phyloP scores from a whole-genome alignment of 2,888 invertebrate genomes.

The Pristionchus exspectatus region DNA sequence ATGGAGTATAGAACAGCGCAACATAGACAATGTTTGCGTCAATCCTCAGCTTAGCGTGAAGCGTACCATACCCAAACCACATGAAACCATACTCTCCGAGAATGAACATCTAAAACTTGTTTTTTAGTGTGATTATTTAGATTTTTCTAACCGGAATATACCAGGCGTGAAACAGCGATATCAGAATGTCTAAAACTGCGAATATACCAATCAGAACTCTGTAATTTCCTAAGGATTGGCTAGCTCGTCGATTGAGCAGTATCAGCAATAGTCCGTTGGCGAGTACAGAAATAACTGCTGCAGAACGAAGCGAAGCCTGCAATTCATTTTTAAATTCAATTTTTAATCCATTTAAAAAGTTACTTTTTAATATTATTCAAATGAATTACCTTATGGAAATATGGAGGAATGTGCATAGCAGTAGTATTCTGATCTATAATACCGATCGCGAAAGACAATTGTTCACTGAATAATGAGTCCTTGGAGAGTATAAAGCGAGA shows the following conservation, averaged over 20 bases:
- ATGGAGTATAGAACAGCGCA: not conserved
- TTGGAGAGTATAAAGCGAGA: too few relatives aligned
- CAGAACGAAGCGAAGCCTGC: not conserved
- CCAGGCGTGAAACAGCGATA: not conserved
- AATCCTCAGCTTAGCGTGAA: not conserved
- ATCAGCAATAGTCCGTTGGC: not conserved
- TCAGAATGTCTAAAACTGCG: not conserved
- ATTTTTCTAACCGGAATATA: not conserved
- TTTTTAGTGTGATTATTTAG: not conserved
- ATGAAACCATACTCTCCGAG: not conserved
- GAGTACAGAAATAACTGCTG: not conserved
- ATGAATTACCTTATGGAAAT: too few relatives aligned
- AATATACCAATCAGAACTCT: not conserved
- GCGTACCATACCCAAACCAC: not conserved
- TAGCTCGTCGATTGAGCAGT: not conserved
- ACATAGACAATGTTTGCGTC: not conserved
- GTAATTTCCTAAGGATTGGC: not conserved
- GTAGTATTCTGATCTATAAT: too few relatives aligned
- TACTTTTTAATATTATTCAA: too few relatives aligned
- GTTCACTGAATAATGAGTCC: too few relatives aligned
- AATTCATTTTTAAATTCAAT: too few relatives aligned
- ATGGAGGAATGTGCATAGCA: too few relatives aligned
- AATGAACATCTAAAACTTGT: not conserved
- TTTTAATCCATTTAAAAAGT: too few relatives aligned
- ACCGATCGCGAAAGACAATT: too few relatives aligned